Evolutionary conservation across 1,140 invertebrate species (phyloP).

Genomic region (Sitophilus oryzae): DNA sequence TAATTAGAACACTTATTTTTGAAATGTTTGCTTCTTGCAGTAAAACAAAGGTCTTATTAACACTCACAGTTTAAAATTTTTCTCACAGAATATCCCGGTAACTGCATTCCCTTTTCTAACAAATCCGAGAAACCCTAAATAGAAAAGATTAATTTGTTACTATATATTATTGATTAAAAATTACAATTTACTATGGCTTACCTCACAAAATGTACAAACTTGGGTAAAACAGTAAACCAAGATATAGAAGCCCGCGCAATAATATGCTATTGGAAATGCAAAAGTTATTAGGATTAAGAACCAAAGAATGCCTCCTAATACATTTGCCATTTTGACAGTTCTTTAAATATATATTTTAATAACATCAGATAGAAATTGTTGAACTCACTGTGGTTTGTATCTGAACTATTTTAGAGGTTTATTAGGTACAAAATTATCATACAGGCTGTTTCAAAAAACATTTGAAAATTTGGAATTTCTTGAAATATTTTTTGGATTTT

Average conservation of each 20-base stretch:
- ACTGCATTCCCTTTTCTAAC: conserved; percentile 17
- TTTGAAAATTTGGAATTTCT: too few species aligned
- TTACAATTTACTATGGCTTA: not conserved
- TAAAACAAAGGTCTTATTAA: not conserved
- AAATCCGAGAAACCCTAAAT: conserved; percentile 11
- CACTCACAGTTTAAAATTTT: conserved; percentile 20
- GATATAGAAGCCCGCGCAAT: not conserved
- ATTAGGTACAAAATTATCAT: too few species aligned
- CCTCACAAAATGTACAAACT: not conserved
- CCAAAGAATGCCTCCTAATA: too few species aligned
- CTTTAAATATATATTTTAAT: not conserved
- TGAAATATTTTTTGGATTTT: too few species aligned
- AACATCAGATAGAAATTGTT: too few species aligned
- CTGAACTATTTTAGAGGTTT: too few species aligned
- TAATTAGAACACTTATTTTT: not conserved
- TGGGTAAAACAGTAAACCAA: conserved; percentile 2
- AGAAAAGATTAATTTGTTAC: not conserved
- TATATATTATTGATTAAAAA: not conserved
- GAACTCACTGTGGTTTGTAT: too few species aligned
- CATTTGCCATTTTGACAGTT: too few species aligned
- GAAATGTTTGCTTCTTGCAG: not conserved
- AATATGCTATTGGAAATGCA: not conserved
- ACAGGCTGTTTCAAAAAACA: too few species aligned
- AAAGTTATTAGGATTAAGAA: not conserved
- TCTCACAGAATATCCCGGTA: conserved; percentile 12